Conservation (phyloP, 2,888 invertebrate genomes). For the Troides helena region DNA sequence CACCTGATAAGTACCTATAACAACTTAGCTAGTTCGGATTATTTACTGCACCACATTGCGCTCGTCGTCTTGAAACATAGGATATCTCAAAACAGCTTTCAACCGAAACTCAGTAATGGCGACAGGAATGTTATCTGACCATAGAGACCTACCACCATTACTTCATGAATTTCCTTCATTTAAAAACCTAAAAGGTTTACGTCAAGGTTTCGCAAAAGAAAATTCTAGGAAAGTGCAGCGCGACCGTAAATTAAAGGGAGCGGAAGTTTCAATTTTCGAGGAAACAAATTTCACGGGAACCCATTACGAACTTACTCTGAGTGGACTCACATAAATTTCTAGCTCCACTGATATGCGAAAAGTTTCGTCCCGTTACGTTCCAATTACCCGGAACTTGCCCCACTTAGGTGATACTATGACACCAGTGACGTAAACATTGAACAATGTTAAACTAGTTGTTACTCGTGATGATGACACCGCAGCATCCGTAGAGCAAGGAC, state of each 20-base stretch:
- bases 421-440: neutral
- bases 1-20: no score
- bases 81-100: no score
- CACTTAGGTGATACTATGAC: constrained; percentile 4
- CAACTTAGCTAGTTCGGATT: no score
- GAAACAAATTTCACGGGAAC: constrained; percentile 22
- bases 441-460: neutral
- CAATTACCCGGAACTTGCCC: constrained; percentile 17
- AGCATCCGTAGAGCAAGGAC: no score
- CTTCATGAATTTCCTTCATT: no score
- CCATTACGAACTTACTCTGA: constrained; percentile 23
- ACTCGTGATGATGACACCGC: neutral
- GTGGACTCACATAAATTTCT: constrained; percentile 26
- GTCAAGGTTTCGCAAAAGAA: constrained; percentile 1
- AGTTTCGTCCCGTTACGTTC: constrained; percentile 20
- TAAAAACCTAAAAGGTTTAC: neutral
- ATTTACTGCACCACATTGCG: no score
- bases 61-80: no score
- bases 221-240: neutral
- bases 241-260: constrained; percentile 11
- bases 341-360: constrained; percentile 25
- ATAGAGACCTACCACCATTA: no score
- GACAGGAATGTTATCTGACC: no score
- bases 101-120: no score
- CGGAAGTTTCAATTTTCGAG: constrained; percentile 20